phyloP scores from a whole-genome alignment of 1,140 invertebrate genomes.

The Antheraea pernyi region DNA sequence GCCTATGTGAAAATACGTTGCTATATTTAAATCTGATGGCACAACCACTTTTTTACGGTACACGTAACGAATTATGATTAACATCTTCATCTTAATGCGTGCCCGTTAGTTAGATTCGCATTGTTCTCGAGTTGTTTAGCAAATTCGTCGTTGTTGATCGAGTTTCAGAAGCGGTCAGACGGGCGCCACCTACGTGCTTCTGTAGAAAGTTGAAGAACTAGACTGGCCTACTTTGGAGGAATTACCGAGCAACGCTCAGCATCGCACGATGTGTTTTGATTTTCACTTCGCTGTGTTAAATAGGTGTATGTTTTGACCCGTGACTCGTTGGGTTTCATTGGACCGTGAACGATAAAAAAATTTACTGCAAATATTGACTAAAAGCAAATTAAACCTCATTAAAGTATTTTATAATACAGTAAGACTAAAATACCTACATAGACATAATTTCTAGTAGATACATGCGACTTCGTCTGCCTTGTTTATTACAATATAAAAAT shows the following conservation, averaged over 20 bases:
- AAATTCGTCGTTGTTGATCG: slow-evolving; percentile 25
- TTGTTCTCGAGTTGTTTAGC: slow-evolving; percentile 21
- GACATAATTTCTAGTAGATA: too few relatives aligned
- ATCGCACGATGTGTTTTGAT: slow-evolving; percentile 48
- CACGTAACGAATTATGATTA: slow-evolving; percentile 28
- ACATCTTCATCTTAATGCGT: slow-evolving; percentile 28
- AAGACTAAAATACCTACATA: too few relatives aligned
- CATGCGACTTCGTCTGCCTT: too few relatives aligned
- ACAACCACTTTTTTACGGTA: slow-evolving; percentile 30
- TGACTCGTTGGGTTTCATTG: too few relatives aligned
- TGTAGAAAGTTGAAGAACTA: slow-evolving; percentile 74
- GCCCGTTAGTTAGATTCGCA: slow-evolving; percentile 19
- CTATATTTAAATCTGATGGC: slow-evolving; percentile 33
- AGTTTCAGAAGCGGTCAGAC: slow-evolving; percentile 34
- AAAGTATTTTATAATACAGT: too few relatives aligned
- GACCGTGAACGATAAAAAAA: too few relatives aligned
- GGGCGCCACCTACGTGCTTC: slow-evolving; percentile 52
- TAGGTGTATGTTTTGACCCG: not conserved
- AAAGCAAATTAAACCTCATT: too few relatives aligned
- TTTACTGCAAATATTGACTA: too few relatives aligned
- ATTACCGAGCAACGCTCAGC: slow-evolving; percentile 52
- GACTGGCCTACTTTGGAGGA: slow-evolving; percentile 53
- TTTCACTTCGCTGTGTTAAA: slow-evolving; percentile 37
- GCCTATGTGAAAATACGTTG: slow-evolving; percentile 31
- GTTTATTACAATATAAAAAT: too few relatives aligned